Percentiles rank a stretch among this genome's conserved stretches.
Conservation (phyloP, 2,888 invertebrate genomes). For the Drosophila antonietae region DNA sequence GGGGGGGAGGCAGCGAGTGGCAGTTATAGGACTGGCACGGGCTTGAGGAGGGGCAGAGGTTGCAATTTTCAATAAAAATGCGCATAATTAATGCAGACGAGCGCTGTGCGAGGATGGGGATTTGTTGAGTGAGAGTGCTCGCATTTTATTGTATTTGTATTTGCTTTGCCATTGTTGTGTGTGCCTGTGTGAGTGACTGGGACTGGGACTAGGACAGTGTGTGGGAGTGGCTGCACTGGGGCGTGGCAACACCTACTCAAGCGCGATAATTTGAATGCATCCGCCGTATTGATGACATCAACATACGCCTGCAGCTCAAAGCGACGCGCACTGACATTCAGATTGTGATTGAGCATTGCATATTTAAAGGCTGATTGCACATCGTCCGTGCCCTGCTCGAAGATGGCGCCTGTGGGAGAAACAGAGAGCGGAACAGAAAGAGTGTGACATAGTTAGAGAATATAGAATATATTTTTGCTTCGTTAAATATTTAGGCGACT, state of each 20-base stretch:
- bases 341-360: constrained; percentile 94
- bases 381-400: constrained; percentile 96
- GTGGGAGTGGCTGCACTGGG: background rate
- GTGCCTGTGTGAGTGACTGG: background rate
- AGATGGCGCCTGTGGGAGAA: constrained; percentile 90
- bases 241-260: constrained; percentile 89
- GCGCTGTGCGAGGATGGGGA: constrained; percentile 5
- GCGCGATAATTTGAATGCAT: constrained; percentile 96
- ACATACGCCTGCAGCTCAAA: constrained; percentile 95
- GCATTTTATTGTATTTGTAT: constrained; percentile 45
- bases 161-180: constrained; percentile 30
- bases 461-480: constrained; percentile 59
- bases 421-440: constrained; percentile 14
- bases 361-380: constrained; percentile 96
- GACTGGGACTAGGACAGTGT: background rate
- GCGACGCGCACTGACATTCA: constrained; percentile 91
- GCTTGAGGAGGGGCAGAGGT: background rate
- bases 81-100: constrained; percentile 70
- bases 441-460: constrained; percentile 29
- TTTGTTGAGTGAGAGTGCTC: constrained; percentile 35
- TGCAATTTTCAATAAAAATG: constrained; percentile 76
- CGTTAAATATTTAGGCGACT: constrained; percentile 76
- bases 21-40: background rate
- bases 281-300: constrained; percentile 96
- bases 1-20: background rate